Base-by-base conservation (phyloP, 2,113 vertebrate species). In the Crotophaga sulcirostris region DNA sequence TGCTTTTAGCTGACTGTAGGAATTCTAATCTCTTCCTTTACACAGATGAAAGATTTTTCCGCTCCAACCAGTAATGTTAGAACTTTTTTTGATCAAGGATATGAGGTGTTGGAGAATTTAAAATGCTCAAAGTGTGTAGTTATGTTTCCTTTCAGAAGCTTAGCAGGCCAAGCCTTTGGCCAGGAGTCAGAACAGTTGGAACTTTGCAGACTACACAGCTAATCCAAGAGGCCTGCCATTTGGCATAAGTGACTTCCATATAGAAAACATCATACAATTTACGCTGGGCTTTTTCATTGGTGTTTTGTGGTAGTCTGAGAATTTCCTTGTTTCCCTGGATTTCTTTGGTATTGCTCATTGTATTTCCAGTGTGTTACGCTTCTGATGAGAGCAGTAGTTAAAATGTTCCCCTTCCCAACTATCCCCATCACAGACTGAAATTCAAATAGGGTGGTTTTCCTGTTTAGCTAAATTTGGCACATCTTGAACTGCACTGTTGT, bases 81-180 rank as follows among this genome's bases (percentile, higher is more conserved):
- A 94, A 70, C 34, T 78, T 93, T 88, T 94, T 94, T 94, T 86
- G 52, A 76, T 95, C 44, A 89, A 18, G 54, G 79, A 38, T 84
- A 66, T 89, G 90, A 95, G 55, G 91, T 97, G 89, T 62, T 96
- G 93, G 80, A 96, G 44, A 70, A 90, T 87, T 90, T 87, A 83
- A 94, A 94, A 77, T 89, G 81, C 70, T 93, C 12, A 0, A 95
- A 87, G 87, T 78, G 89, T 72, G 81, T 93, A 55, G 6, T 38
- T 90, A 28, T 96, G 94, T 95, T 97, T 98, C 91, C 74, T 96
- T 95, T 97, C 89, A 97, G 62, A 94, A 93, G 77, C 79, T 94
- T 94, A 93, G 80, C 70, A 84, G 66, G 59, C 89, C 70, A 90
- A 38, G 36, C 52, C 84, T 92, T 87, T 95, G 94, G 90, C 90